phyloP scores from a whole-genome alignment of 2,888 invertebrate species.

The Smittia sp. region DNA sequence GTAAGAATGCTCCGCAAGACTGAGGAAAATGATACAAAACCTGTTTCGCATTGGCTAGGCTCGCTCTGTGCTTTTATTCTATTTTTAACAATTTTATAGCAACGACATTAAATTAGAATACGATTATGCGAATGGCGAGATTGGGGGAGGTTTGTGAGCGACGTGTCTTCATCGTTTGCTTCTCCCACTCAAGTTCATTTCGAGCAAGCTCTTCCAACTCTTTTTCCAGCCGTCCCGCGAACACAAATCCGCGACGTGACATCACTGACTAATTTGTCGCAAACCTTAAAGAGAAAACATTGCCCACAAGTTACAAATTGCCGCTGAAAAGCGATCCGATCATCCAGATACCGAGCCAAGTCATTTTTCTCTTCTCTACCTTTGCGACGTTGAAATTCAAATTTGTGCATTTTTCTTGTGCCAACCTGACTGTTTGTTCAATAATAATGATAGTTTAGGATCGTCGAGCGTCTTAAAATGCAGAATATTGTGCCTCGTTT shows the following conservation, averaged over 20 bases:
- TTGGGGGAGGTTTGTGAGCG: background rate
- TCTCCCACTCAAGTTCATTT: no score
- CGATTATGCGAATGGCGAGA: slow-evolving; percentile 2
- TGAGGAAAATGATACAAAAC: background rate
- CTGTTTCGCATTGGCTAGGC: background rate
- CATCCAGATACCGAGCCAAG: background rate
- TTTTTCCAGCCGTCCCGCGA: no score
- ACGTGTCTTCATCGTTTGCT: no score
- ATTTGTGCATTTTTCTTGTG: slow-evolving; percentile 6
- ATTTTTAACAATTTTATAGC: slow-evolving; percentile 16
- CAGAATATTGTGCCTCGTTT: slow-evolving; percentile 6
- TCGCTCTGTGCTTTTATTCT: slow-evolving; percentile 8
- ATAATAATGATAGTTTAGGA: background rate
- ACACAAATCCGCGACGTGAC: no score
- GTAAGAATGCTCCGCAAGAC: slow-evolving; percentile 3
- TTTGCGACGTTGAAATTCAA: background rate
- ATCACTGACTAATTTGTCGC: no score
- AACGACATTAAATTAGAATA: slow-evolving; percentile 28
- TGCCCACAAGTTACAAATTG: background rate
- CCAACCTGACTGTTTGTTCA: slow-evolving; percentile 18
- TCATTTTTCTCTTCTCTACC: background rate
- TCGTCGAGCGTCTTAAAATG: slow-evolving; percentile 6
- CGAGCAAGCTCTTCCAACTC: no score
- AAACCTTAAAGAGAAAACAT: background rate
- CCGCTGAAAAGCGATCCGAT: slow-evolving; percentile 1